phyloP scores from a whole-genome alignment of 2,888 invertebrate species.

The Oligia strigilis region DNA sequence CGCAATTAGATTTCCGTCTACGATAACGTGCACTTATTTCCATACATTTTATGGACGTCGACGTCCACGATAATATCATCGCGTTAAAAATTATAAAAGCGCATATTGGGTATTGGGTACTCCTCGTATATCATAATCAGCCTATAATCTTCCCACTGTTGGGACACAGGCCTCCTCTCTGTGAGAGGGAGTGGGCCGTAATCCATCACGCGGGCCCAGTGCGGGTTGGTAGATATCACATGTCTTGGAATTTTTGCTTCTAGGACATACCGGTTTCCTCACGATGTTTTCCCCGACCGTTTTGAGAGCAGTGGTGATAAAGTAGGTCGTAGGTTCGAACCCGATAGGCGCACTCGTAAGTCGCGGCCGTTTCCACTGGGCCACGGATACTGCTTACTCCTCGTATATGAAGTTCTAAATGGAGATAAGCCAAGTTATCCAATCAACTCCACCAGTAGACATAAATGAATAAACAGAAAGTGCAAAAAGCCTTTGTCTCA shows the following conservation, averaged over 20 bases:
- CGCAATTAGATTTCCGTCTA: background rate
- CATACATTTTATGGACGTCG: background rate
- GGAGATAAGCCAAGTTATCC: background rate
- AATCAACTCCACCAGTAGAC: conserved; percentile 1
- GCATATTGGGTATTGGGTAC: background rate
- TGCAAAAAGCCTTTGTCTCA: conserved; percentile 25
- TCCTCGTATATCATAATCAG: background rate
- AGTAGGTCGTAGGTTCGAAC: background rate
- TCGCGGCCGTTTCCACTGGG: background rate
- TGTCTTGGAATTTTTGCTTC: too few relatives aligned
- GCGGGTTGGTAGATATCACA: background rate
- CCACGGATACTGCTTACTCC: background rate
- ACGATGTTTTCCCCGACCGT: background rate
- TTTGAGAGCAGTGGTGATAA: background rate
- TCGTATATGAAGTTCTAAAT: background rate
- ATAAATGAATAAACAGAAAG: conserved; percentile 19
- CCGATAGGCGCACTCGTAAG: background rate
- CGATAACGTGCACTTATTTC: background rate
- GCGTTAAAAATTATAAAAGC: background rate
- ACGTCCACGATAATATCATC: background rate
- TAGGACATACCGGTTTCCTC: too few relatives aligned
- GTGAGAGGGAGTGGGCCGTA: background rate
- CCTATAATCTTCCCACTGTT: background rate
- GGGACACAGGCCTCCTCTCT: background rate
- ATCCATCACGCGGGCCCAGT: background rate